Conservation (phyloP, 2,113 vertebrate genomes). For the Zingel zingel region DNA sequence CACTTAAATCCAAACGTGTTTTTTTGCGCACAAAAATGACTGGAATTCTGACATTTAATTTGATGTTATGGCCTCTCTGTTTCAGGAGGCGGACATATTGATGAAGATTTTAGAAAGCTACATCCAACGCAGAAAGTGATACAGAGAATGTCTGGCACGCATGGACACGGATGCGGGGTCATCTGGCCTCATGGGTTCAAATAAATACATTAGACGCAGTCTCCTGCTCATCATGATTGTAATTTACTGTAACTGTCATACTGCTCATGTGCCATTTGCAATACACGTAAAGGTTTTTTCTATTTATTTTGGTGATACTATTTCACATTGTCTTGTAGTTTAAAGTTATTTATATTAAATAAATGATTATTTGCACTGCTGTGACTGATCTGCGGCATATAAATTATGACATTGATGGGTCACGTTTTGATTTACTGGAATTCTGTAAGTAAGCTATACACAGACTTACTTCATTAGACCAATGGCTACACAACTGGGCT, state of each 20-base stretch:
- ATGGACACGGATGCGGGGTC: slow-evolving; percentile 49
- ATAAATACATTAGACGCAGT: slow-evolving; percentile 45
- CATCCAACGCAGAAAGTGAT: slow-evolving; percentile 82
- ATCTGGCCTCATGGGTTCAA: slow-evolving; percentile 33
- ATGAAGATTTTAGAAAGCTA: slow-evolving; percentile 89
- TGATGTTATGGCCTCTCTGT: slow-evolving; percentile 26
- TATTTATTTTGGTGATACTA: slow-evolving; percentile 49
- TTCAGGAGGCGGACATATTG: slow-evolving; percentile 86
- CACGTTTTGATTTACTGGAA: not conserved
- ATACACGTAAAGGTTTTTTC: slow-evolving; percentile 8
- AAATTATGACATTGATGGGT: not conserved
- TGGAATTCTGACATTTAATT: not conserved
- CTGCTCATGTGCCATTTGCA: slow-evolving; percentile 48
- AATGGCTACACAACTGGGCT: not conserved
- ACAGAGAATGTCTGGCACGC: slow-evolving; percentile 30
- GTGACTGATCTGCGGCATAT: slow-evolving; percentile 43
- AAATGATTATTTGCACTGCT: slow-evolving; percentile 71
- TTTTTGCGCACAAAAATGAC: not conserved
- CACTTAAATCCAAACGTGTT: fast-evolving
- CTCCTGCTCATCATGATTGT: slow-evolving; percentile 67
- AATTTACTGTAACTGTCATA: slow-evolving; percentile 45
- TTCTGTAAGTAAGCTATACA: not conserved
- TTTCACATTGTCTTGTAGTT: slow-evolving; percentile 55
- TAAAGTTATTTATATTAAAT: slow-evolving; percentile 77
- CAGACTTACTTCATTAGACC: not conserved